Conservation (phyloP, 2,113 vertebrate species). For the Dasyprocta punctata region DNA sequence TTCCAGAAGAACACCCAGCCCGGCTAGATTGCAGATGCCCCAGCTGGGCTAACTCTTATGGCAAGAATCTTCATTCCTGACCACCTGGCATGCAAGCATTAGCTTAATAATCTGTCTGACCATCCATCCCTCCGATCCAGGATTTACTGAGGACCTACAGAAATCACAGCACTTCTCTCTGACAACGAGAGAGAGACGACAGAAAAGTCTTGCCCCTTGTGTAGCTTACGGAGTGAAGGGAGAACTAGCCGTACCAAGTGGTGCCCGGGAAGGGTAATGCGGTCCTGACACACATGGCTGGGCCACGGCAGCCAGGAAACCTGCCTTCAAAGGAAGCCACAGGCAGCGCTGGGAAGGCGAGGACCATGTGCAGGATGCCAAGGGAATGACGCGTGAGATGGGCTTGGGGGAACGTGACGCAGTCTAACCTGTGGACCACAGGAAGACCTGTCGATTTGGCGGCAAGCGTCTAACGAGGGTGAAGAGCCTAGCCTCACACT, state of each 20-base stretch:
- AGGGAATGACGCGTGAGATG: background rate
- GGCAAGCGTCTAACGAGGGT: background rate
- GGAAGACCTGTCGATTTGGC: background rate
- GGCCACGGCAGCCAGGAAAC: too few species aligned
- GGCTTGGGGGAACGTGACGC: background rate
- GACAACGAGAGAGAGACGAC: background rate
- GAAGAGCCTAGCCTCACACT: background rate
- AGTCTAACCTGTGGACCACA: accelerated
- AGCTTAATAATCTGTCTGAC: background rate
- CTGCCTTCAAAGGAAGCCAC: background rate
- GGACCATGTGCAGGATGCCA: background rate
- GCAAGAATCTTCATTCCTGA: background rate
- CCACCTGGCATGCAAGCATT: background rate
- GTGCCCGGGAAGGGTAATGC: background rate
- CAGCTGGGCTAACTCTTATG: background rate
- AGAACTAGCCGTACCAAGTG: background rate
- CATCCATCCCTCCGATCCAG: background rate
- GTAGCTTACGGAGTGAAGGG: background rate
- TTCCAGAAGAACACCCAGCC: background rate
- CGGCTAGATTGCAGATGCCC: background rate
- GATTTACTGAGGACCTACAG: background rate
- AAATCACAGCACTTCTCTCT: background rate
- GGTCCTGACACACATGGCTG: background rate
- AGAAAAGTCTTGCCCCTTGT: background rate
- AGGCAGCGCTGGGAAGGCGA: background rate